phyloP scores from a whole-genome alignment of 1,140 invertebrate species.

The Danaus melanippus region DNA sequence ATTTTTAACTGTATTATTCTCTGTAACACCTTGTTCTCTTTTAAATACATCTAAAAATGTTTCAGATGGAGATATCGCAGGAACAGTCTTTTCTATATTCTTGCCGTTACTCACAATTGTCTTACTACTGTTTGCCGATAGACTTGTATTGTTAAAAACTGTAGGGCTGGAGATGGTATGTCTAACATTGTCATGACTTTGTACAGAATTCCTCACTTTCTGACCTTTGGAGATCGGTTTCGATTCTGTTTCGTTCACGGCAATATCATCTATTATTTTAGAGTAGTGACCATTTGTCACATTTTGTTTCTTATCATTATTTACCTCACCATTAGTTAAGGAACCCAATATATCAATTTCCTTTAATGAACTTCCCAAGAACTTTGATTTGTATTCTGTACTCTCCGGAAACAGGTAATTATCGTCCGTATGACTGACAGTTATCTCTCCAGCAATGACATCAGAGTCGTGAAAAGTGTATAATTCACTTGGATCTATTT shows the following conservation, averaged over 20 bases:
- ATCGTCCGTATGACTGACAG: slow-evolving; percentile 62
- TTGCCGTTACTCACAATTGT: slow-evolving; percentile 59
- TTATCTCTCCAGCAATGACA: slow-evolving; percentile 63
- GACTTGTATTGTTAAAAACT: slow-evolving; percentile 21
- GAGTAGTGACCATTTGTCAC: slow-evolving; percentile 52
- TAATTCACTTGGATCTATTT: slow-evolving; percentile 65
- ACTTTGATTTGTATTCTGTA: slow-evolving; percentile 43
- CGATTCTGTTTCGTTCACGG: slow-evolving; percentile 29
- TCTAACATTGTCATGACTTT: slow-evolving; percentile 26
- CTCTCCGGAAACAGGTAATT: slow-evolving; percentile 51
- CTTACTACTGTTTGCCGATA: slow-evolving; percentile 32
- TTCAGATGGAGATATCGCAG: slow-evolving; percentile 33
- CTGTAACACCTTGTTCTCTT: slow-evolving; percentile 55
- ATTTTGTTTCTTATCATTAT: slow-evolving; percentile 36
- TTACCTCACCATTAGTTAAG: slow-evolving; percentile 49
- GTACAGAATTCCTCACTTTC: slow-evolving; percentile 35
- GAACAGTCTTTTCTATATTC: slow-evolving; percentile 37
- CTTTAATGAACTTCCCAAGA: slow-evolving; percentile 48
- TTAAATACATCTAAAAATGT: slow-evolving; percentile 67
- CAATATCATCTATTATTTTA: slow-evolving; percentile 21
- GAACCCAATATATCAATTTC: slow-evolving; percentile 39
- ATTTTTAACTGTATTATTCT: slow-evolving; percentile 35
- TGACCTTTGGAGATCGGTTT: slow-evolving; percentile 49
- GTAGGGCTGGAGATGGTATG: slow-evolving; percentile 40
- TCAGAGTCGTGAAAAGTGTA: slow-evolving; percentile 68